phyloP scores from a whole-genome alignment of 2,113 vertebrate species.

The Corythornis vintsioides region DNA sequence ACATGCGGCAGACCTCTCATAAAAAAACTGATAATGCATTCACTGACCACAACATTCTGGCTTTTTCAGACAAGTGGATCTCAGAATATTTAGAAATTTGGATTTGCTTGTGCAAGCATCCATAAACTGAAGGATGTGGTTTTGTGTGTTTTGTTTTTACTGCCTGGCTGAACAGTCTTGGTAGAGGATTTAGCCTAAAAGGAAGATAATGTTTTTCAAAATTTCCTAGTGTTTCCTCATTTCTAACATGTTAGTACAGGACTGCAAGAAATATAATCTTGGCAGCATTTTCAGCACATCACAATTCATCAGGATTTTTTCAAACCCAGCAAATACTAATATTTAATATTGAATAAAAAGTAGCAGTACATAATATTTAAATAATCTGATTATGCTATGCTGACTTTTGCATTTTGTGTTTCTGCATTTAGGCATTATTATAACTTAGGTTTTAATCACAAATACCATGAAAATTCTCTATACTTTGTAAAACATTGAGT shows the following conservation, averaged over 20 bases:
- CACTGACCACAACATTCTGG: neutral
- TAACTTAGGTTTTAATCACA: neutral
- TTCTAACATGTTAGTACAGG: neutral
- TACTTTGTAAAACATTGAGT: neutral
- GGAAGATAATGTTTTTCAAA: neutral
- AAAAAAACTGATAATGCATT: neutral
- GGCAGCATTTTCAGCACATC: neutral
- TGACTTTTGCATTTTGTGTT: neutral
- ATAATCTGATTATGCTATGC: neutral
- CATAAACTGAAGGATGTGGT: slow-evolving; percentile 5
- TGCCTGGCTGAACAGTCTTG: neutral
- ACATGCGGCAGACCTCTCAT: neutral
- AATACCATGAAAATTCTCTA: neutral
- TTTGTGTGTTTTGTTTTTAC: slow-evolving; percentile 9
- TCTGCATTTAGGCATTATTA: neutral
- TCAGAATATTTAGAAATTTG: neutral
- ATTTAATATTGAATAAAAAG: neutral
- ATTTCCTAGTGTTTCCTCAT: slow-evolving; percentile 23
- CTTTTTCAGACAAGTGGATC: neutral
- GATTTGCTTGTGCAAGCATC: neutral
- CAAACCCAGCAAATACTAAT: neutral
- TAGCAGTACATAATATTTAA: neutral
- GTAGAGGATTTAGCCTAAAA: slow-evolving; percentile 24
- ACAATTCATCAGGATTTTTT: neutral
- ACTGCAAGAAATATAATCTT: slow-evolving; percentile 2